Percentiles rank a stretch among this genome's conserved stretches.
Evolutionary conservation across 2,797 vertebrate species (phyloP).

Genomic region (Holocentrus rufus): DNA sequence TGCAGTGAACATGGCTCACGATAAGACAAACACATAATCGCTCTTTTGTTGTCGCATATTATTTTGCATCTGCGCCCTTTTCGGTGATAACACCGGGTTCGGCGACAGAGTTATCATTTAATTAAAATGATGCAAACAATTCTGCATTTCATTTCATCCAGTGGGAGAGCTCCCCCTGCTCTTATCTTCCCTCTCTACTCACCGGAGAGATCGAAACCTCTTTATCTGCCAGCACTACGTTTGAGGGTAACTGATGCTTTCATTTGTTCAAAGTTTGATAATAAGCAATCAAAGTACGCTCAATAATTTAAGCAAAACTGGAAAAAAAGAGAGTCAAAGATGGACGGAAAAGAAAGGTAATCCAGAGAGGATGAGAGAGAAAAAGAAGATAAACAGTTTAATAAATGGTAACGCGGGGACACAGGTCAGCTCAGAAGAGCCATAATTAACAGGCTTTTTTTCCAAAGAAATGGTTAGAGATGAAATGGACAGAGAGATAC

Average conservation of each 20-base stretch:
- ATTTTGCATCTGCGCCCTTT: constrained; percentile 53
- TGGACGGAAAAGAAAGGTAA: not conserved
- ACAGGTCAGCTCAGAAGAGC: not conserved
- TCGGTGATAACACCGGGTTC: constrained; percentile 43
- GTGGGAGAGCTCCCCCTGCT: constrained; percentile 30
- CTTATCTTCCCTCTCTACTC: constrained; percentile 34
- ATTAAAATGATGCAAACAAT: constrained; percentile 68
- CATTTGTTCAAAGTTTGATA: not conserved
- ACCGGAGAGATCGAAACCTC: constrained; percentile 37
- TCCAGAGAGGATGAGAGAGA: not conserved
- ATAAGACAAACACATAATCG: constrained; percentile 67
- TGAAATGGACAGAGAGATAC: not conserved
- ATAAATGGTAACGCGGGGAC: not conserved
- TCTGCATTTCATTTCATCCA: constrained; percentile 49
- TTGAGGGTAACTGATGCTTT: constrained; percentile 48
- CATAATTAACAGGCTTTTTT: not conserved
- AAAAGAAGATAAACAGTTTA: not conserved
- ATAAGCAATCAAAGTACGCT: constrained; percentile 9
- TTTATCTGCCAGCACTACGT: constrained; percentile 33
- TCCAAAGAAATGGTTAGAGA: too few species aligned
- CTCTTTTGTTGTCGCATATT: constrained; percentile 54
- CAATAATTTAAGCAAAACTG: constrained; percentile 3
- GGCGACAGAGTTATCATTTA: constrained; percentile 59
- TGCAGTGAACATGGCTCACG: constrained; percentile 65
- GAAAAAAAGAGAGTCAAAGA: not conserved